phyloP scores from a whole-genome alignment of 2,888 invertebrate species.

The Omphaloscelis lunosa region DNA sequence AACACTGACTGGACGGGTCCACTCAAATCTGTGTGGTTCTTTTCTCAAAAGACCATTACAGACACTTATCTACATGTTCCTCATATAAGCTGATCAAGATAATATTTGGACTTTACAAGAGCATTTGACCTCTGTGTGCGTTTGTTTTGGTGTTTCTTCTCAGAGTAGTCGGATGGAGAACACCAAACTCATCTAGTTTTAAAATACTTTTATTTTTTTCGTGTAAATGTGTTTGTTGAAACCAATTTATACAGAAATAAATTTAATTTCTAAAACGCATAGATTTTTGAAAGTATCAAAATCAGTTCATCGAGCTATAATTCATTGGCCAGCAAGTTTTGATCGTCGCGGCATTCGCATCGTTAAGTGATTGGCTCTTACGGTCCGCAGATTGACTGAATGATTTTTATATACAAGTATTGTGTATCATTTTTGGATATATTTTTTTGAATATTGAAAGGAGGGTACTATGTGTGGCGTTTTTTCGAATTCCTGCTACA shows the following conservation, averaged over 20 bases:
- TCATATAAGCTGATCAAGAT: not conserved
- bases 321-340: constrained; percentile 61
- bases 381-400: constrained; percentile 47
- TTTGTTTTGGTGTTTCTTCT: no score
- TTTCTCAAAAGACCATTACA: not conserved
- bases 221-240: not conserved
- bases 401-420: constrained; percentile 44
- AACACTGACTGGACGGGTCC: not conserved
- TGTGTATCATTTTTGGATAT: constrained; percentile 11
- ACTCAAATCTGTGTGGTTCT: no score
- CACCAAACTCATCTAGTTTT: not conserved
- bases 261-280: not conserved
- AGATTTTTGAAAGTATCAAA: constrained; percentile 46
- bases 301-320: constrained; percentile 16
- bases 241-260: not conserved
- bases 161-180: no score
- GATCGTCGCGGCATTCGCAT: constrained; percentile 68
- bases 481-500: no score
- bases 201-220: no score
- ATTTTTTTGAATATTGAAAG: constrained; percentile 8
- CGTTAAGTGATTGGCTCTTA: constrained; percentile 74
- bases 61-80: not conserved
- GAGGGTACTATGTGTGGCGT: not conserved
- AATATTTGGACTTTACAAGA: no score
- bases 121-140: no score